Percentiles rank a stretch among this genome's conserved stretches.
These are phyloP conservation scores for Typhlichthys subterraneus DNA, from an alignment of 2,797 vertebrate species.

Conservation along the genomic window DNA sequence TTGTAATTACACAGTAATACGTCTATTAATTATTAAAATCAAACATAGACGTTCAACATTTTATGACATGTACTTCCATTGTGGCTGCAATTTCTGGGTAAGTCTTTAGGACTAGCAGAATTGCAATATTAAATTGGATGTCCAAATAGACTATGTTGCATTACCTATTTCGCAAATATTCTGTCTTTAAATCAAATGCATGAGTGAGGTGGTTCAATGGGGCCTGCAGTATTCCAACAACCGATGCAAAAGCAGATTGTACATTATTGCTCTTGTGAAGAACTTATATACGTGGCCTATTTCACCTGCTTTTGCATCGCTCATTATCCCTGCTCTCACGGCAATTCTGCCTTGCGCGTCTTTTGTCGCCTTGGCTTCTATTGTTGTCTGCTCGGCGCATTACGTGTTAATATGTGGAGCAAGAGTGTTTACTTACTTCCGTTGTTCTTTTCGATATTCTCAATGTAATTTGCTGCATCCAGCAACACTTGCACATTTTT, in stretches of 20 bases:
- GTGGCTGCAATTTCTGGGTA: neutral
- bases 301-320: neutral
- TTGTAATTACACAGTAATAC: neutral
- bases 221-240: constrained; percentile 2
- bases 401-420: constrained; percentile 56
- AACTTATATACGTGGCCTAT: neutral
- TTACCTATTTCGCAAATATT: neutral
- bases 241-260: constrained; percentile 40
- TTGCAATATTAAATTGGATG: neutral
- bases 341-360: constrained; percentile 65
- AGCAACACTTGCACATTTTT: constrained; percentile 92
- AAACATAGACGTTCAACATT: neutral
- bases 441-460: constrained; percentile 88
- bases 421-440: constrained; percentile 86
- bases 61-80: neutral
- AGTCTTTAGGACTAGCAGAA: constrained; percentile 26
- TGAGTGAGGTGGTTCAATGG: neutral
- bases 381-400: constrained; percentile 76
- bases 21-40: neutral
- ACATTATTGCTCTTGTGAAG: constrained; percentile 9
- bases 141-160: constrained; percentile 16
- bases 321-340: constrained; percentile 22
- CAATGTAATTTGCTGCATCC: constrained; percentile 90
- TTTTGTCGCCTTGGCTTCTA: constrained; percentile 73
- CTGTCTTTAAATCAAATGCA: neutral